phyloP scores from a whole-genome alignment of 1,140 invertebrate genomes.

The Bombus affinis region DNA sequence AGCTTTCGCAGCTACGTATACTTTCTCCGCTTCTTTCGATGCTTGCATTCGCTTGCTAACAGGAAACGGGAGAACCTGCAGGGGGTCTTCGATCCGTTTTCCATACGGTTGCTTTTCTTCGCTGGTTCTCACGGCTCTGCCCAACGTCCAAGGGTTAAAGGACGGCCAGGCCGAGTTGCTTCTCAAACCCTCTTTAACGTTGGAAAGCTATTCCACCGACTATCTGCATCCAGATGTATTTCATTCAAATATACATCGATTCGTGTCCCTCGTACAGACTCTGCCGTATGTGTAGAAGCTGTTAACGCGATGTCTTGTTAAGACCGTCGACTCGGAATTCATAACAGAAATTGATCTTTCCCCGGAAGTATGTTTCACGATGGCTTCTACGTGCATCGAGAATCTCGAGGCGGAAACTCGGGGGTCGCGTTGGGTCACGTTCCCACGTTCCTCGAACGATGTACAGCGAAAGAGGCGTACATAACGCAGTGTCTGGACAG shows the following conservation, averaged over 20 bases:
- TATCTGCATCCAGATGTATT: slow-evolving; percentile 7
- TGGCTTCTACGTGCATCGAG: neutral
- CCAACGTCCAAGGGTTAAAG: slow-evolving; percentile 44
- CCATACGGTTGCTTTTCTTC: slow-evolving; percentile 21
- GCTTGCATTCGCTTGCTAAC: slow-evolving; percentile 38
- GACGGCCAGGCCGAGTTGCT: neutral
- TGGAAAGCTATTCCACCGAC: slow-evolving; percentile 14
- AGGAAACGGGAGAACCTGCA: slow-evolving; percentile 38
- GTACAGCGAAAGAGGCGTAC: neutral
- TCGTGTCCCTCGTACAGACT: too few species aligned
- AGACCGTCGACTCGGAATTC: neutral
- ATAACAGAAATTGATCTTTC: neutral
- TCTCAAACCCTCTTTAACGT: slow-evolving; percentile 35
- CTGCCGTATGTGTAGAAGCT: neutral
- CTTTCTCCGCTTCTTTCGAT: slow-evolving; percentile 4
- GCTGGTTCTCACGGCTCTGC: neutral
- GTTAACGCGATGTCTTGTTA: neutral
- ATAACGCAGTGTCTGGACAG: neutral
- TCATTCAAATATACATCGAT: slow-evolving; percentile 19
- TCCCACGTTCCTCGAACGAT: neutral
- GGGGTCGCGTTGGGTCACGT: neutral
- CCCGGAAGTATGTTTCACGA: neutral
- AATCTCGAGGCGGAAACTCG: neutral
- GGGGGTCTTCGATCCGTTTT: slow-evolving; percentile 39
- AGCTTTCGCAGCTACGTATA: neutral